phyloP scores from a whole-genome alignment of 2,797 vertebrate species.

The Labeo calbasu region DNA sequence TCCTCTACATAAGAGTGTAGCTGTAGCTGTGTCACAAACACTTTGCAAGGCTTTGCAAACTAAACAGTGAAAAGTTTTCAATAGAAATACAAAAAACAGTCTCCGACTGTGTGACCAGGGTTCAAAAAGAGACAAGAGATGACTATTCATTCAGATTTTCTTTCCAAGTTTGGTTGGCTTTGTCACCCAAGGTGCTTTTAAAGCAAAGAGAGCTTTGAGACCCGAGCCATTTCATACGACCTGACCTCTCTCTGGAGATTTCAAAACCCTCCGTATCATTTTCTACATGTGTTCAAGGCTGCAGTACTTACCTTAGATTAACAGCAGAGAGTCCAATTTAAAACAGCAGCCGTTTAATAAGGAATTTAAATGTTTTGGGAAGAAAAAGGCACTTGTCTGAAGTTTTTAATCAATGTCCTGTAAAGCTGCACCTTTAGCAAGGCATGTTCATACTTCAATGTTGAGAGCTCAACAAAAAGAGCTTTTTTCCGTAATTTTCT shows the following conservation, averaged over 20 bases:
- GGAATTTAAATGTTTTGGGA: slow-evolving; percentile 66
- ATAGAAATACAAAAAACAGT: slow-evolving; percentile 19
- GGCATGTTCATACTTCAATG: slow-evolving; percentile 38
- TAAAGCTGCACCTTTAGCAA: slow-evolving; percentile 66
- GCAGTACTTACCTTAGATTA: slow-evolving; percentile 66
- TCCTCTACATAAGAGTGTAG: slow-evolving; percentile 11
- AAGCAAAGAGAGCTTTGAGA: slow-evolving; percentile 27
- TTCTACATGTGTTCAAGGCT: slow-evolving; percentile 70
- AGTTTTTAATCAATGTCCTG: slow-evolving; percentile 72
- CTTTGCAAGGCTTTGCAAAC: slow-evolving; percentile 27
- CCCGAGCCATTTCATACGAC: slow-evolving; percentile 7
- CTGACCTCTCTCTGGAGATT: slow-evolving; percentile 41
- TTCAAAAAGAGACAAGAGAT: slow-evolving; percentile 40
- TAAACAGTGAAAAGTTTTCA: slow-evolving; percentile 34
- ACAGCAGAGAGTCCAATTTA: slow-evolving; percentile 62
- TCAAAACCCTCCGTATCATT: slow-evolving; percentile 67
- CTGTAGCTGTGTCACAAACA: slow-evolving; percentile 19
- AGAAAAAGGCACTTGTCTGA: slow-evolving; percentile 67
- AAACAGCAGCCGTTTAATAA: slow-evolving; percentile 65
- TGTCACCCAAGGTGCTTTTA: slow-evolving; percentile 36
- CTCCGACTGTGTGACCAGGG: slow-evolving; percentile 1
- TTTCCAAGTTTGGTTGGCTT: slow-evolving; percentile 23
- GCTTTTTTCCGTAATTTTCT: neutral
- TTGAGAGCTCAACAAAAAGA: slow-evolving; percentile 30
- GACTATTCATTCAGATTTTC: slow-evolving; percentile 45